Evolutionary conservation across 2,113 vertebrate species (phyloP).

Genomic region (Nanorana parkeri): DNA sequence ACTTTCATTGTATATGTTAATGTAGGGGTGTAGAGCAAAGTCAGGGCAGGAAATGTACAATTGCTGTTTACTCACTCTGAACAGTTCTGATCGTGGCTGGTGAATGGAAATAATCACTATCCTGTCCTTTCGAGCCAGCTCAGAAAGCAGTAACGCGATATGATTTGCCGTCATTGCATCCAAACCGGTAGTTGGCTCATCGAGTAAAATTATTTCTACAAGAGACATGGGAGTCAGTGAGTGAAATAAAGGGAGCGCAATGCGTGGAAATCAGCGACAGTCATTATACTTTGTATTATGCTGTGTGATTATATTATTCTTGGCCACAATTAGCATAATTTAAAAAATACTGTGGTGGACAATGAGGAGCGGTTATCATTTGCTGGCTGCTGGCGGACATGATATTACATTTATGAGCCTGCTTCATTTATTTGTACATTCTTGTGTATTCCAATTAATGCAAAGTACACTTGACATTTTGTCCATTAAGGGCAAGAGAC

Average conservation of each 20-base stretch:
- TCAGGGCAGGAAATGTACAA: not conserved
- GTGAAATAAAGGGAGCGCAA: not conserved
- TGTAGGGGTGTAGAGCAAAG: not conserved
- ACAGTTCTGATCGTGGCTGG: slow-evolving; percentile 94
- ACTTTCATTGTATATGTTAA: not conserved
- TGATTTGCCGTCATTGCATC: slow-evolving; percentile 95
- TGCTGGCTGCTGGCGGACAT: not conserved
- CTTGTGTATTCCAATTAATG: too few species aligned
- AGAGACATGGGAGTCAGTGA: slow-evolving; percentile 31
- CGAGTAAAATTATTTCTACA: slow-evolving; percentile 90
- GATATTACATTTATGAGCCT: not conserved
- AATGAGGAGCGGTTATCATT: not conserved
- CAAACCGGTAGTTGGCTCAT: slow-evolving; percentile 93
- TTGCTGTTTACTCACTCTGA: slow-evolving; percentile 75
- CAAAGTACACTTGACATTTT: too few species aligned
- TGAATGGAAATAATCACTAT: slow-evolving; percentile 94
- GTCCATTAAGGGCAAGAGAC: too few species aligned
- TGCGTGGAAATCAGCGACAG: not conserved
- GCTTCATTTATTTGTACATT: not conserved
- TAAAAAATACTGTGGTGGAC: not conserved
- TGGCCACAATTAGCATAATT: not conserved
- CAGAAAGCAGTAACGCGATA: slow-evolving; percentile 82
- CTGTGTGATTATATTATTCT: not conserved
- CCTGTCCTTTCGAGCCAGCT: slow-evolving; percentile 84
- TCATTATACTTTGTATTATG: not conserved